These are phyloP conservation scores for Platyrinchus mystaceus DNA, from an alignment of 2,797 vertebrate genomes.

Conservation along the genomic window DNA sequence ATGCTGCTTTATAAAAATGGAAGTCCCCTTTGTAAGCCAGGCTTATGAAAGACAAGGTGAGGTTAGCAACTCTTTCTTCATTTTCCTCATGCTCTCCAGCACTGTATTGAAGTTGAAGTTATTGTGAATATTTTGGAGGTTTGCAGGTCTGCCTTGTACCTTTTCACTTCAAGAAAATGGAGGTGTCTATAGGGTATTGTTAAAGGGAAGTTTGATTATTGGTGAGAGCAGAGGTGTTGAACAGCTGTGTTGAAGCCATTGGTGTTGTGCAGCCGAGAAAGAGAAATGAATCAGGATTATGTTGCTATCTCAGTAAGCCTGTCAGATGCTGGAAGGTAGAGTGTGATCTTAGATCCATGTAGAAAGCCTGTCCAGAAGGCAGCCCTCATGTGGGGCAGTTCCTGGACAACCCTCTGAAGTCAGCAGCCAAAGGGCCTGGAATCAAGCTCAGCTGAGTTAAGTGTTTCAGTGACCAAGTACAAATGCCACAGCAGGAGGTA, in stretches of 20 bases:
- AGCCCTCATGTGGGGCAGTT: background rate
- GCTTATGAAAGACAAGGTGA: background rate
- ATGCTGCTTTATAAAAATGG: background rate
- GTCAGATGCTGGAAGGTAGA: background rate
- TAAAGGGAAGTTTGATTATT: background rate
- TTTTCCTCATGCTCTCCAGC: background rate
- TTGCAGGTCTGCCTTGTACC: background rate
- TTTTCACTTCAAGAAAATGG: background rate
- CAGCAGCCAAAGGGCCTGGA: background rate
- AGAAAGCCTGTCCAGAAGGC: background rate
- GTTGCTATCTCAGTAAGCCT: background rate
- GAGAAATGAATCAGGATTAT: background rate
- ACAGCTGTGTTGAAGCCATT: background rate
- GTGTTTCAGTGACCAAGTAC: background rate
- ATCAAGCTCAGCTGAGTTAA: background rate
- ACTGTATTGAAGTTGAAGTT: background rate
- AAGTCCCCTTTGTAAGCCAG: background rate
- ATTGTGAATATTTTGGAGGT: background rate
- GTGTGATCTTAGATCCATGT: background rate
- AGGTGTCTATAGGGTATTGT: background rate
- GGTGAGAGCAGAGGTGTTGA: background rate
- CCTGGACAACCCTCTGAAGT: background rate
- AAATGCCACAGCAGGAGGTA: background rate
- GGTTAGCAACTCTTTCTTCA: background rate
- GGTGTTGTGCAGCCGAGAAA: background rate